Evolutionary conservation across 2,888 invertebrate genomes (phyloP).

Genomic region (Sympetrum striolatum): DNA sequence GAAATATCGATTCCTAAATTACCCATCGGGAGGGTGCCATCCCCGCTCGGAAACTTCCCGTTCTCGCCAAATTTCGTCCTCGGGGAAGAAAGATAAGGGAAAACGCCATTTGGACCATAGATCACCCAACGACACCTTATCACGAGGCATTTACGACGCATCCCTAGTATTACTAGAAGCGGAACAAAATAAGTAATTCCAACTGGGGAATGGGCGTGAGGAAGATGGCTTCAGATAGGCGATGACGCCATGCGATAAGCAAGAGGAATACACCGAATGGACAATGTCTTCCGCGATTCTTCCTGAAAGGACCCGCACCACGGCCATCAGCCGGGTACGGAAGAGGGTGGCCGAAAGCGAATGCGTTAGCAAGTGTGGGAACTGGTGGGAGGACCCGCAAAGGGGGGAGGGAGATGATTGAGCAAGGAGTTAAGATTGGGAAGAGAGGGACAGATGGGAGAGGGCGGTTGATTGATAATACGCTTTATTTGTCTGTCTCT

Average conservation of each 20-base stretch:
- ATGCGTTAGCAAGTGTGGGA: not conserved
- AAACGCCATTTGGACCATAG: not conserved
- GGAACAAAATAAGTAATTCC: slow-evolving; percentile 34
- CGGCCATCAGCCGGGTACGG: not conserved
- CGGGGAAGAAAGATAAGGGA: not conserved
- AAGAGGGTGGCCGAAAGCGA: not conserved
- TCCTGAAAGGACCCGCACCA: not conserved
- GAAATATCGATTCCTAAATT: no score
- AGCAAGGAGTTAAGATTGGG: slow-evolving; percentile 36
- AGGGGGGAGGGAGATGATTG: slow-evolving; percentile 5
- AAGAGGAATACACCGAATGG: not conserved
- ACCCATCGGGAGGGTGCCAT: no score
- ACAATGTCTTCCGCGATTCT: not conserved
- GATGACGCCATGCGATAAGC: slow-evolving; percentile 8
- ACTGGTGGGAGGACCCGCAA: not conserved
- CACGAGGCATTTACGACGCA: slow-evolving; percentile 14
- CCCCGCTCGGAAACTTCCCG: not conserved
- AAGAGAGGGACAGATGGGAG: not conserved
- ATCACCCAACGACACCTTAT: slow-evolving; percentile 29
- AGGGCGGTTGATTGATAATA: slow-evolving; percentile 34
- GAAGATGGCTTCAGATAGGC: not conserved
- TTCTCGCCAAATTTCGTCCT: not conserved
- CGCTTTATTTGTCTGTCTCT: slow-evolving; percentile 39
- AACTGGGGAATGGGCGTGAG: not conserved
- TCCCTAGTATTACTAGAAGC: not conserved